Percentiles rank a stretch among this genome's conserved stretches.
phyloP scores from a whole-genome alignment of 2,113 vertebrate genomes.

The Diglossa brunneiventris region DNA sequence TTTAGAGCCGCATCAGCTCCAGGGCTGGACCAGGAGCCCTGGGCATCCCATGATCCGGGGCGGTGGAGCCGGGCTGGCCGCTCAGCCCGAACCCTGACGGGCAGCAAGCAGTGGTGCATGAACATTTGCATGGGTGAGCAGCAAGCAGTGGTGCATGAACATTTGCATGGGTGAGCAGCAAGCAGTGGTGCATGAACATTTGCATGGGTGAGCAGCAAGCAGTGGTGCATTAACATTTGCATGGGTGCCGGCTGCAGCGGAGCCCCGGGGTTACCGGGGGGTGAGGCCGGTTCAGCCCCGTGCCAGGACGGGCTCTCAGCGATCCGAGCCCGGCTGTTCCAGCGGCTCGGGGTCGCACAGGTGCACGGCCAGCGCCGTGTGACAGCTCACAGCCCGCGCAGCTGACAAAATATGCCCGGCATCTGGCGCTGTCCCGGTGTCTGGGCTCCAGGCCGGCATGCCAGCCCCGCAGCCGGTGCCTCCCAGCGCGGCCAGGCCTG shows the following conservation, averaged over 20 bases:
- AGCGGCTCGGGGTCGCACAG: constrained; percentile 53
- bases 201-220: neutral
- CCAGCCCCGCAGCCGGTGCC: constrained; percentile 25
- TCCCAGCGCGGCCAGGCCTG: neutral
- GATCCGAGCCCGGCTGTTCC: constrained; percentile 26
- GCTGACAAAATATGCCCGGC: constrained; percentile 65
- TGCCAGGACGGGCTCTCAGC: neutral
- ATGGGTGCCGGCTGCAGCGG: neutral
- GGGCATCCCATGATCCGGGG: fast-evolving
- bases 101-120: neutral
- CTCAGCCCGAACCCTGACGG: fast-evolving
- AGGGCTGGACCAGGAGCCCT: neutral
- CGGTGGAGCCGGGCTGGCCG: fast-evolving
- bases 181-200: too few species aligned
- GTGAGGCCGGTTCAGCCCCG: neutral
- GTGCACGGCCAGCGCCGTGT: constrained; percentile 60
- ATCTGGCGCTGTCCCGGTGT: constrained; percentile 35
- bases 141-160: neutral
- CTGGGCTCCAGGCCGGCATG: neutral
- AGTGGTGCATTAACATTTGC: neutral
- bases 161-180: neutral
- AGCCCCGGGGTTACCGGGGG: neutral
- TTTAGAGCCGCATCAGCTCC: neutral
- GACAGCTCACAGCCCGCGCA: constrained; percentile 26
- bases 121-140: neutral